Evolutionary conservation across 2,113 vertebrate genomes (phyloP), one percentile per base, ranked within the genome.

Genomic region (Anolis sagrei): DNA sequence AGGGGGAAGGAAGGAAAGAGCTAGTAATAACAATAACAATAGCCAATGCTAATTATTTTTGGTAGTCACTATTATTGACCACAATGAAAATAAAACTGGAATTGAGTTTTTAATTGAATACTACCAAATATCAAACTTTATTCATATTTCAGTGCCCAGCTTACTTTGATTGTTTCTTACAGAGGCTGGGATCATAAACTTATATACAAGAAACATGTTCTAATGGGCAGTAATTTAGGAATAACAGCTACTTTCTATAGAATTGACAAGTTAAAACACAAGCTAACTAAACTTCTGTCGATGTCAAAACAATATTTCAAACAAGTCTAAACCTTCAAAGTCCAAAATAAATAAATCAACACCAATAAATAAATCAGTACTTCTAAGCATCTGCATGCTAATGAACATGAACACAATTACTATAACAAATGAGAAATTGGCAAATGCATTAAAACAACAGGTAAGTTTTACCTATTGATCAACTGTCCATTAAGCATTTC

Each of bases 391-490:
- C 66, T 87, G 25, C 66, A 73, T 79, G 39, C 73, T 83, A 83
- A 83, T 73, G 81, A 78, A 64, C 66, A 87, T 23, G 75, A 87
- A 72, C 64, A 79, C 61, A 70, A 85, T 85, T 85, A 85, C 81
- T 18, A 82, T 39, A 83, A 78, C 51, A 87, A 78, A 83, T 49
- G 54, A 83, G 25, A 64, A 49, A 51, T 76, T 81, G 58, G 62
- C 48, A 78, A 87, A 68, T 74, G 51, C 76, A 87, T 87, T 79
- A 87, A 49, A 61, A 76, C 19, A 73, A 32, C 66, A 83, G 4
- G 19, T 69, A 58, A 11, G 0, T 2, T 79, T 87, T n/a, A 61
- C 21, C 1, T 76, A 34, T 68, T 85, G 36, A 75, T 76, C 78
- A 21, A 0, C 11, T 19, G 58, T 39, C 87, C 70, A 83, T 83